A percentile compares a stretch with the other conserved stretches of the same genome.
Conservation (phyloP, 2,888 invertebrate species). For the Lasioglossum villosulum region DNA sequence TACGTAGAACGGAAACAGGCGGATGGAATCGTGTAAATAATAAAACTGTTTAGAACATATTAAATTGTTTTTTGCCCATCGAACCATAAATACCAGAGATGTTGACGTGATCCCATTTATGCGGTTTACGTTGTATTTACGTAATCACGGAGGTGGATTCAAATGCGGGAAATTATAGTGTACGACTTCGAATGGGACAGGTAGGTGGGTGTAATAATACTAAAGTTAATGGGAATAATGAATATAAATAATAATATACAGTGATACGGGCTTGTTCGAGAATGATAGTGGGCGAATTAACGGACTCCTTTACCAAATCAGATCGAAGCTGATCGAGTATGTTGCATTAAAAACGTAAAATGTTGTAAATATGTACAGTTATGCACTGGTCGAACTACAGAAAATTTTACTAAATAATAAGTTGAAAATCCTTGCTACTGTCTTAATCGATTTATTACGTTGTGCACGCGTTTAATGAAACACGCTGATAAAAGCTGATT, state of each 20-base stretch:
- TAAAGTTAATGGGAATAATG: slow-evolving; percentile 10
- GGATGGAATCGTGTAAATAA: not conserved
- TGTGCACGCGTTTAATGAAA: too few species aligned
- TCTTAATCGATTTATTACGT: too few species aligned
- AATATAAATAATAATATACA: slow-evolving; percentile 1
- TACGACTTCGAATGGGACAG: not conserved
- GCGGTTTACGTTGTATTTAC: not conserved
- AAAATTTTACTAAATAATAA: too few species aligned
- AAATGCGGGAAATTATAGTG: slow-evolving; percentile 4
- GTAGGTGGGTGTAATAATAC: not conserved
- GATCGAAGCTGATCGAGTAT: not conserved
- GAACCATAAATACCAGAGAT: not conserved
- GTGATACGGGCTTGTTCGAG: not conserved
- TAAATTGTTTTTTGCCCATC: not conserved
- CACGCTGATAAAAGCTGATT: too few species aligned
- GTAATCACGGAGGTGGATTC: not conserved
- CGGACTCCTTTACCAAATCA: not conserved
- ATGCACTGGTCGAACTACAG: not conserved
- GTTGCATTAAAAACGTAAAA: not conserved
- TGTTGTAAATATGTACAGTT: not conserved
- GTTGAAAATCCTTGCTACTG: too few species aligned
- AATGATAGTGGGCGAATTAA: not conserved
- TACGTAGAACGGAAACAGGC: not conserved
- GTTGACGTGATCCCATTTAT: not conserved
- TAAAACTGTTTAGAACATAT: not conserved